These are phyloP conservation scores for Squalus acanthias DNA, from an alignment of 2,797 vertebrate species.

Conservation along the genomic window DNA sequence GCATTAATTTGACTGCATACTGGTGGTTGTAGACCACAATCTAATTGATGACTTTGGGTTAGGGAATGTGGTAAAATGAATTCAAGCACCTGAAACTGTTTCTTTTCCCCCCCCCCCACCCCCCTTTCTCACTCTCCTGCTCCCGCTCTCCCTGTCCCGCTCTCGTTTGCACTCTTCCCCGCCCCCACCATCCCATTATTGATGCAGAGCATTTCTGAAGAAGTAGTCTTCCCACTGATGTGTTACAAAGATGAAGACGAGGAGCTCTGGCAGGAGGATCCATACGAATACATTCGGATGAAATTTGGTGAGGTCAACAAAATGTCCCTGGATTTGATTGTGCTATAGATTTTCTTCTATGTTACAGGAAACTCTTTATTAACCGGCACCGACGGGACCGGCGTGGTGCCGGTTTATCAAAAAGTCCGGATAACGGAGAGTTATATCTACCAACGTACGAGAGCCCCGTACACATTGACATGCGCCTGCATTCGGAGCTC, in stretches of 20 bases:
- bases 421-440: too few species aligned
- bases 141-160: neutral
- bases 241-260: constrained; percentile 97
- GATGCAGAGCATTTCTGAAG: constrained; percentile 78
- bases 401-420: too few species aligned
- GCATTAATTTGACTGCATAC: neutral
- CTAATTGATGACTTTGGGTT: neutral
- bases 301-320: constrained; percentile 79
- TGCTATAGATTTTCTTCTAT: neutral
- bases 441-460: too few species aligned
- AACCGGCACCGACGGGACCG: too few species aligned
- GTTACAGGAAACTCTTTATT: too few species aligned
- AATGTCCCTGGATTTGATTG: neutral
- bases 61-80: neutral
- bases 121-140: neutral
- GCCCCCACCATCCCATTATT: neutral
- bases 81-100: neutral
- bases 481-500: too few species aligned
- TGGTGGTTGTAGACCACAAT: neutral
- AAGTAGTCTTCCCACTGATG: constrained; percentile 94
- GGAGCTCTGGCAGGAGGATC: constrained; percentile 93
- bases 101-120: neutral
- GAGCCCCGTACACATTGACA: too few species aligned
- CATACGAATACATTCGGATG: constrained; percentile 92
- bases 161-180: neutral